Evolutionary conservation across 1,140 invertebrate genomes (phyloP), one percentile per base, ranked within the genome.

Genomic region (Pseudomyrmex sp.): DNA sequence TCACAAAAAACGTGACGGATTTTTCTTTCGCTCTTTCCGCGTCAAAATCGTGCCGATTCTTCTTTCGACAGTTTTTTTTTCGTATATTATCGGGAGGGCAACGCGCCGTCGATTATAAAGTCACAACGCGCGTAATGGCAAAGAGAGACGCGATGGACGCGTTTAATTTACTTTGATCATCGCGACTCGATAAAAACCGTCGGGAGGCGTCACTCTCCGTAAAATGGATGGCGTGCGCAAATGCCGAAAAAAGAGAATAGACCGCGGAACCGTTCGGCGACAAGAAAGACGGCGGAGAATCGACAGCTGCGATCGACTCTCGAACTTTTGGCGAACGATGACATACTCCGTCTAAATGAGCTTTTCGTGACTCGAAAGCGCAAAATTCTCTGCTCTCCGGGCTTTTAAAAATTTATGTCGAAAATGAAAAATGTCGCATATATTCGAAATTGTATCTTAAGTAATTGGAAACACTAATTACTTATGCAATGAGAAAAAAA

Each of bases 161-260:
- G 44, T 87, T 86, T 83, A 87, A 87, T 87, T 87, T 87, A 86
- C 70, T 79, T 72, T 63, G 70, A 83, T 86, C 85, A 35, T 10
- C 63, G 76, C 12, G 66, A 23, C 23, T 80, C 65, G 85, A 86
- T 86, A 83, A 83, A 35, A 87, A 76, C 50, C 58, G 65, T 54
- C 54, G 54, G 35, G 7, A 70, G 52, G 20, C 54, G 76, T 80
- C 76, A 70, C 13, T 23, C 44, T 20, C 10, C 44, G 54, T 15
- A 48, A 59, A 85, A 86, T 66, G 69, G 20, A 75, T 68, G 69
- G 50, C n/a, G 61, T 9, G 59, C 52, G 46, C 62, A 61, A 50
- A 54, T 9, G 0, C 48, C 20, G 52, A 58, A 70, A 62, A 65
- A 15, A 12, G 18, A 18, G 46, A 80, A 63, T 65, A 23, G 48